Evolutionary conservation across 2,888 invertebrate species (phyloP).

Genomic region (Acanthosepion pharaonis): DNA sequence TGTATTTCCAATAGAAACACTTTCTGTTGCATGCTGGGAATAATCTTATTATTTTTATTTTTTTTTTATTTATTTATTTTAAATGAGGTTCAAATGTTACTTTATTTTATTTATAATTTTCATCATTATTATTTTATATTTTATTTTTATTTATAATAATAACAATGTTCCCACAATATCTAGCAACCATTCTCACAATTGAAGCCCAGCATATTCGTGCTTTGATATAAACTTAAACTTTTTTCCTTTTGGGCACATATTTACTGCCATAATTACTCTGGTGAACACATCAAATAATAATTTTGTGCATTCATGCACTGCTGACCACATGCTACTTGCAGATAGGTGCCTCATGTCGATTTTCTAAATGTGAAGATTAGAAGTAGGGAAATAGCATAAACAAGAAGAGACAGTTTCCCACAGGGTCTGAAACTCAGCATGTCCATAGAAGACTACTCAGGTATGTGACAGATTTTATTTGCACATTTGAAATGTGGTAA

Average conservation of each 20-base stretch:
- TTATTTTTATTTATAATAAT: no score
- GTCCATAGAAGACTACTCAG: not conserved
- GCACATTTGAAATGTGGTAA: not conserved
- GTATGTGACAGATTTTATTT: not conserved
- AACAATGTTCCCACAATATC: not conserved
- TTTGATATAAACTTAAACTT: not conserved
- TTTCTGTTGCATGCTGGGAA: no score
- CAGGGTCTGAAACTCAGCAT: not conserved
- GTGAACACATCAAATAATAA: constrained; percentile 15
- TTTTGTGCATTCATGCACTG: not conserved
- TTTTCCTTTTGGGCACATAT: not conserved
- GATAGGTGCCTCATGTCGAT: not conserved
- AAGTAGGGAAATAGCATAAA: not conserved
- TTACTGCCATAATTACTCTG: not conserved
- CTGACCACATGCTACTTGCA: no score
- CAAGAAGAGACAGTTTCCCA: not conserved
- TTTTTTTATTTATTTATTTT: no score
- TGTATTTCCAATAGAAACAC: no score
- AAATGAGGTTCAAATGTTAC: no score
- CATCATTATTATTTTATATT: no score
- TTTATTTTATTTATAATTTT: no score
- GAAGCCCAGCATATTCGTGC: not conserved
- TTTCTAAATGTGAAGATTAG: not conserved
- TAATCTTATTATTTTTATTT: no score
- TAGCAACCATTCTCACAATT: not conserved